Conservation (phyloP, 2,113 vertebrate genomes). For the Saimiri boliviensis region DNA sequence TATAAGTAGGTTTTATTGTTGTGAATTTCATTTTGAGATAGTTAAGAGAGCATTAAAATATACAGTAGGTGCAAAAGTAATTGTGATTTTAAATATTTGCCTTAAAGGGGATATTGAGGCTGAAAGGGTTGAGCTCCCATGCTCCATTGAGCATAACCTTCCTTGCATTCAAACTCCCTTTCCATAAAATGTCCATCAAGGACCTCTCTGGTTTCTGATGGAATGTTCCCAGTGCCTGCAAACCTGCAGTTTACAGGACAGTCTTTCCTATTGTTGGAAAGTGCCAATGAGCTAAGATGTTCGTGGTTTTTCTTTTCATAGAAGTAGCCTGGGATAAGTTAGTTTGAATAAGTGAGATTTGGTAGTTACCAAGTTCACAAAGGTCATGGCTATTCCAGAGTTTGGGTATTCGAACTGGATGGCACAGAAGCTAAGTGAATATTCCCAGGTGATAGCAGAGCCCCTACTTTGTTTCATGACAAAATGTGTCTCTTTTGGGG, state of each 20-base stretch:
- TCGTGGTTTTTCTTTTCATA: not conserved
- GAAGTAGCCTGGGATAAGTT: not conserved
- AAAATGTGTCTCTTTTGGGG: not conserved
- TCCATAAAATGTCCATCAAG: not conserved
- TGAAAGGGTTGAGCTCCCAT: not conserved
- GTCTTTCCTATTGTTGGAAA: not conserved
- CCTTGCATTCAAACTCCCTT: not conserved
- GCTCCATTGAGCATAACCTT: not conserved
- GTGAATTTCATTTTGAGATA: not conserved
- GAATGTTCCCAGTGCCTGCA: not conserved
- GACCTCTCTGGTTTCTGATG: not conserved
- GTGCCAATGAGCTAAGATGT: not conserved
- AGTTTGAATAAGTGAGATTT: not conserved
- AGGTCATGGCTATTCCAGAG: not conserved
- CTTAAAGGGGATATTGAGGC: not conserved
- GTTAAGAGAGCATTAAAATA: not conserved
- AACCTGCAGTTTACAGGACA: not conserved
- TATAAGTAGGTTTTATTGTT: not conserved
- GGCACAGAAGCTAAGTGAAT: not conserved
- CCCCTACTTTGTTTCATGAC: not conserved
- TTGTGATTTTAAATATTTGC: not conserved
- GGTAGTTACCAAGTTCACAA: not conserved
- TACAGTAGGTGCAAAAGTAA: no score
- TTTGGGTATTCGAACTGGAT: not conserved
- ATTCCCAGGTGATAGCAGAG: not conserved